Evolutionary conservation across 2,113 vertebrate species (phyloP).

Genomic region (Ellobius talpinus): DNA sequence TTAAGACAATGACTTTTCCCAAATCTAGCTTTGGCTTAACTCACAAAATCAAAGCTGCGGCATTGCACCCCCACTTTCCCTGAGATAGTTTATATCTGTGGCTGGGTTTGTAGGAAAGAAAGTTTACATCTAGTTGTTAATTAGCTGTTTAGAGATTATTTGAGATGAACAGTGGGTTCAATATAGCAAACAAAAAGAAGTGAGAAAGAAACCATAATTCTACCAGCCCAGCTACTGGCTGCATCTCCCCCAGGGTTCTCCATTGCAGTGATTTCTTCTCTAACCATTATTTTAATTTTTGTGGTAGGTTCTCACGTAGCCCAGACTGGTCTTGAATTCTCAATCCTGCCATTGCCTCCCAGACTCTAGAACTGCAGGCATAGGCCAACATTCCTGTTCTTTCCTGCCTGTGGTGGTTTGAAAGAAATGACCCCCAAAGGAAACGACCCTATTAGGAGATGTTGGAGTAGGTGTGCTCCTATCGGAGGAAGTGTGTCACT

Average conservation of each 20-base stretch:
- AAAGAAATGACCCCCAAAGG: background rate
- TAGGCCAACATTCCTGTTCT: background rate
- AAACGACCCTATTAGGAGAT: background rate
- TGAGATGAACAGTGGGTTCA: slow-evolving; percentile 49
- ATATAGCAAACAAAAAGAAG: slow-evolving; percentile 35
- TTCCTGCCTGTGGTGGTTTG: background rate
- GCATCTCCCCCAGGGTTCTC: background rate
- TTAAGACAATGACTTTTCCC: slow-evolving; percentile 50
- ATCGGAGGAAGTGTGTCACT: background rate
- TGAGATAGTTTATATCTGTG: slow-evolving; percentile 51
- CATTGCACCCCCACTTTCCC: slow-evolving; percentile 14
- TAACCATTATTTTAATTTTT: background rate
- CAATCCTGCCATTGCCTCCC: background rate
- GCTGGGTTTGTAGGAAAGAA: background rate
- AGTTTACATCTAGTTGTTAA: background rate
- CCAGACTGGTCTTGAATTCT: background rate
- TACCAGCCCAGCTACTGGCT: background rate
- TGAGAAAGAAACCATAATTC: background rate
- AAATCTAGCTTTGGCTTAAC: background rate
- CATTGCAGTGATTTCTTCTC: background rate
- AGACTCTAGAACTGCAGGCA: background rate
- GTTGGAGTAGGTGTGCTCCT: too few species aligned
- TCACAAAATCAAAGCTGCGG: slow-evolving; percentile 23
- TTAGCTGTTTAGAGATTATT: slow-evolving; percentile 27
- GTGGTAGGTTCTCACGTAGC: background rate